Base-by-base conservation (phyloP, 2,888 invertebrate genomes). In the Scaptomyza cyrtandrae region DNA sequence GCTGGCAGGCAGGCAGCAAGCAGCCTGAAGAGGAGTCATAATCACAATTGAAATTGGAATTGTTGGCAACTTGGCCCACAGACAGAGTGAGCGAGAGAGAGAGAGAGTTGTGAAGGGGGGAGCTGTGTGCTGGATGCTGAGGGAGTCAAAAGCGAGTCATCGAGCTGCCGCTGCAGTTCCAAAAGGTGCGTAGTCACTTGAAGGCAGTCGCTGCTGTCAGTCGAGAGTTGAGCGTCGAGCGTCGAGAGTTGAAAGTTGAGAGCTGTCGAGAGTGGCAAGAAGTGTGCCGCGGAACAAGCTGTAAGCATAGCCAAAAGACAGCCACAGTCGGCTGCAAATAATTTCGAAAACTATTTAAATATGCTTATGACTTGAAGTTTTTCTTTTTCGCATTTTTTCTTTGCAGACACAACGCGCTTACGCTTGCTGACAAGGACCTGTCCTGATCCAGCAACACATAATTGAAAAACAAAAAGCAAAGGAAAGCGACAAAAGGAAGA, bases 181-280 rank as follows among this genome's bases (percentile, higher is more conserved):
- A 45, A 63, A 67, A 86, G 84, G 86, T 80, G 82, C 79, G 80
- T 80, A 82, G 79, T 80, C 80, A 80, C 82, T 80, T 66, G 37
- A 69, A 45, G 75, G 33, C 78, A 75, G 56, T 53, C 73, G 63
- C 45, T 63, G 68, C 57, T 64, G 75, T 52, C 72, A 70, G 79
- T 74, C 67, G 81, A 70, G 46, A 43, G 54, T 54, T 43, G 31
- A 9, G 31, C 5, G 31, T 31, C 2, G 27, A 29, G 27, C 5
- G 54, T 45, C 35, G 44, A 63, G 63, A 29, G 64, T 46, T 31
- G 31, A 9, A 49, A n/a, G n/a, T n/a, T n/a, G n/a, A n/a, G n/a
- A n/a, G n/a, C n/a, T n/a, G n/a, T 41, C 33, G 39, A 65, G 46
- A 31, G 67, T 66, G 48, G 48, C 7, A 14, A 56, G 48, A 37